phyloP scores from a whole-genome alignment of 2,888 invertebrate species.

The Embidobia sp. region DNA sequence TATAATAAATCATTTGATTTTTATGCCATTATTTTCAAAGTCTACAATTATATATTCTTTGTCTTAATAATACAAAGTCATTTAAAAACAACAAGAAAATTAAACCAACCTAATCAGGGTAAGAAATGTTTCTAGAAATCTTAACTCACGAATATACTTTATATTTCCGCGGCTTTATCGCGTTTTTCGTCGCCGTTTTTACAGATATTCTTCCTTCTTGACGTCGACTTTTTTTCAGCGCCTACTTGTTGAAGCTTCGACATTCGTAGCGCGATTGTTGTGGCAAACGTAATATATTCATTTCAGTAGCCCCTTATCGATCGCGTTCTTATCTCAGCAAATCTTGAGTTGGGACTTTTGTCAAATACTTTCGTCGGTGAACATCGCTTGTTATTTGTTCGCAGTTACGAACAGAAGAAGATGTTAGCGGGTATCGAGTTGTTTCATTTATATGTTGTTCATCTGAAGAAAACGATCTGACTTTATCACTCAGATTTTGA shows the following conservation, averaged over 20 bases:
- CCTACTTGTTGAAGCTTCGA: conserved; percentile 33
- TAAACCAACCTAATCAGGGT: too few relatives aligned
- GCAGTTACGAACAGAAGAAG: background rate
- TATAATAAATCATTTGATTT: too few relatives aligned
- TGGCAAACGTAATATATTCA: conserved; percentile 12
- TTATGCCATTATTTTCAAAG: too few relatives aligned
- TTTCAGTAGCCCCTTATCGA: conserved; percentile 13
- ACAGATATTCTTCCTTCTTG: background rate
- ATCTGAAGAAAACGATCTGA: background rate
- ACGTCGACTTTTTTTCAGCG: conserved; percentile 9
- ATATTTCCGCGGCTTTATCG: too few relatives aligned
- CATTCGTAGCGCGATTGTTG: conserved; percentile 14
- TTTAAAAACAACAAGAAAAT: too few relatives aligned
- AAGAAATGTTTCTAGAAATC: too few relatives aligned
- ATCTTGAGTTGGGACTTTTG: conserved; percentile 4
- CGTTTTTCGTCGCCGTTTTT: conserved; percentile 4
- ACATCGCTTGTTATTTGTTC: conserved; percentile 16
- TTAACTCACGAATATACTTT: too few relatives aligned
- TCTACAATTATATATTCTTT: too few relatives aligned
- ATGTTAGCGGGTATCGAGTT: conserved; percentile 13
- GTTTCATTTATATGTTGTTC: conserved; percentile 8
- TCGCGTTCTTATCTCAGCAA: conserved; percentile 11
- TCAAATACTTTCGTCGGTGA: background rate
- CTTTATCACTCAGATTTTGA: too few relatives aligned
- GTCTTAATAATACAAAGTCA: too few relatives aligned